Conservation (phyloP, 2,888 invertebrate species). For the Dasysyrphus tricinctus region DNA sequence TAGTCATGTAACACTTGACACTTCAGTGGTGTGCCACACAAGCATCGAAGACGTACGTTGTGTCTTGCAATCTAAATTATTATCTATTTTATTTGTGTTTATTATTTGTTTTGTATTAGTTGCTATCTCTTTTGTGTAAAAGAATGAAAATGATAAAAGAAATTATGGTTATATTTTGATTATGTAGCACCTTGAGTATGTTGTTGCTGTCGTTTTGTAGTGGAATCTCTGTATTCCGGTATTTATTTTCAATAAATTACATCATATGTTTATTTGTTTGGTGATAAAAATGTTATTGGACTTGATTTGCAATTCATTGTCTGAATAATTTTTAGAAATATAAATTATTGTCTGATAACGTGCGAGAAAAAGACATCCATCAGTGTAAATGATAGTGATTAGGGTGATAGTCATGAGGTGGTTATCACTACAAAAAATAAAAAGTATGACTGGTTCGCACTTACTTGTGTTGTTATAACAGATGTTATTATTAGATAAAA, state of each 20-base stretch:
- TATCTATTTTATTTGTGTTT: slow-evolving; percentile 17
- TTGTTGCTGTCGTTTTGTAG: not conserved
- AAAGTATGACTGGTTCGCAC: not conserved
- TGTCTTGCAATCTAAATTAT: slow-evolving; percentile 40
- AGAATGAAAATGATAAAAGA: slow-evolving; percentile 26
- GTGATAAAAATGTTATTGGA: slow-evolving; percentile 21
- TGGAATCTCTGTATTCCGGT: not conserved
- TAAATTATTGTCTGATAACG: not conserved
- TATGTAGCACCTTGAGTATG: slow-evolving; percentile 36
- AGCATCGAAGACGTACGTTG: slow-evolving; percentile 3
- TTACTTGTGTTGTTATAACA: not conserved
- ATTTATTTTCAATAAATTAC: slow-evolving; percentile 34
- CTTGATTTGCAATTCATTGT: slow-evolving; percentile 22
- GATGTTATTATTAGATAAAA: not conserved
- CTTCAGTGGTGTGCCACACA: slow-evolving; percentile 43
- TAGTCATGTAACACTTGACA: slow-evolving; percentile 62
- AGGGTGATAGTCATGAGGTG: not conserved
- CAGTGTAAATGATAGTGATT: not conserved
- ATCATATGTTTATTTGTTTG: slow-evolving; percentile 26
- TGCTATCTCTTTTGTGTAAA: slow-evolving; percentile 1
- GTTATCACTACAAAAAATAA: not conserved
- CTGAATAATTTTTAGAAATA: not conserved
- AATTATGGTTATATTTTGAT: slow-evolving; percentile 28
- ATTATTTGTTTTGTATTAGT: slow-evolving; percentile 12
- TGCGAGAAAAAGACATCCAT: not conserved